Conservation (phyloP, 2,797 vertebrate genomes). For the Cirrhinus molitorella region DNA sequence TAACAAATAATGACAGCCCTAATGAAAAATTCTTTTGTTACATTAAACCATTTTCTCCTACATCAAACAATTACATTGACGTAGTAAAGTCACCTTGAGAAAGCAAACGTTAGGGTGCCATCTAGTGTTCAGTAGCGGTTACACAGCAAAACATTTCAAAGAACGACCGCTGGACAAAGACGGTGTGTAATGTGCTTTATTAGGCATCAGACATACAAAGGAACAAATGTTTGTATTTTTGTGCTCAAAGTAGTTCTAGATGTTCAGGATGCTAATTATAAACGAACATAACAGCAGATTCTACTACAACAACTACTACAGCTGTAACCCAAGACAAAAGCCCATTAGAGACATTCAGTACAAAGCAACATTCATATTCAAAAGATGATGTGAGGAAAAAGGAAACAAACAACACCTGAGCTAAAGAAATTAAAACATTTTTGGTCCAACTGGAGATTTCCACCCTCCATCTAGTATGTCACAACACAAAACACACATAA, state of each 20-base stretch:
- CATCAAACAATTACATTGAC: neutral
- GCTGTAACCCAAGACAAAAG: slow-evolving; percentile 7
- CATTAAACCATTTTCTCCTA: neutral
- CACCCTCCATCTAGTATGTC: neutral
- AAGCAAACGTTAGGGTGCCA: slow-evolving; percentile 57
- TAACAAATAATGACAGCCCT: neutral
- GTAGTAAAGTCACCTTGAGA: neutral
- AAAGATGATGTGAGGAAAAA: neutral
- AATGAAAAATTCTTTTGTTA: neutral
- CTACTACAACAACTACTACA: neutral
- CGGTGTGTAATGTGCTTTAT: slow-evolving; percentile 59
- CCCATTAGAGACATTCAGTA: slow-evolving; percentile 5
- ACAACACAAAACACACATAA: slow-evolving; percentile 6
- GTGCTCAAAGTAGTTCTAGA: slow-evolving; percentile 9
- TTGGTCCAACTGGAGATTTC: slow-evolving; percentile 15
- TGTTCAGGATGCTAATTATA: neutral
- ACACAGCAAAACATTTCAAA: slow-evolving; percentile 52
- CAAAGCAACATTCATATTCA: slow-evolving; percentile 27
- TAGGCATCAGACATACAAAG: slow-evolving; percentile 50
- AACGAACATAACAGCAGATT: slow-evolving; percentile 9
- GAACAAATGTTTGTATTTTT: slow-evolving; percentile 22
- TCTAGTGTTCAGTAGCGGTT: slow-evolving; percentile 66
- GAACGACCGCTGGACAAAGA: slow-evolving; percentile 5
- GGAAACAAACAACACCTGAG: neutral
- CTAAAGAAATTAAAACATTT: neutral